Base-by-base conservation (phyloP, 1,140 invertebrate species). In the Sycobia sp. region DNA sequence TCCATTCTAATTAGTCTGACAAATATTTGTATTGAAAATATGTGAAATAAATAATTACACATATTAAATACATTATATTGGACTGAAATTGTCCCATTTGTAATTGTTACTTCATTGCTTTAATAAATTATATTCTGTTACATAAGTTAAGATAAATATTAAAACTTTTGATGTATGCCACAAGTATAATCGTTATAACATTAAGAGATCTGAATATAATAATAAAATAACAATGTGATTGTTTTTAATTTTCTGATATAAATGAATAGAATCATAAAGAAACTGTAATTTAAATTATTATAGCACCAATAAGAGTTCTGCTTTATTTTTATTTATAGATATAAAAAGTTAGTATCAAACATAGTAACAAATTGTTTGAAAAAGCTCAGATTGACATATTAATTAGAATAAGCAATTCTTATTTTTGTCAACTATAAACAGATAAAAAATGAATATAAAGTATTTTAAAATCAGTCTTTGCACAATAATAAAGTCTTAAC, bases 381-480 rank as follows among this genome's bases (percentile, higher is more conserved):
- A 18, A 25, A 10, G 1, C 29, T 20, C 10, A 29, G 0, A 54
- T 2, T 10, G n/a, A 41, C 14, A 32, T 53, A 8, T 51, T 44
- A 23, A 2, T 14, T 18, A 16, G 20, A 8, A 39, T 43, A 7
- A 2, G n/a, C n/a, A n/a, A n/a, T n/a, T n/a, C n/a, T 47, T 32
- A 16, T 27, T 14, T 55, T 46, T 41, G 36, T 46, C 32, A 62
- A 54, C 46, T 14, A 16, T 9, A 62, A 62, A 27, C 44, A 56
- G 44, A 55, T 49, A 16, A 14, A 14, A 47, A 49, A 56, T 39
- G 20, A 53, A 38, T 4, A n/a, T 62, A 22, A 51, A 49, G 20
- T 57, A 32, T 51, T 49, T 39, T 32, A 27, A 54, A 9, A 34
- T 57, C 54, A 63, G 53, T 57, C 61, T 63, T 57, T 34, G 23